Conservation (phyloP, 2,797 vertebrate genomes). For the Corythornis leucogaster region DNA sequence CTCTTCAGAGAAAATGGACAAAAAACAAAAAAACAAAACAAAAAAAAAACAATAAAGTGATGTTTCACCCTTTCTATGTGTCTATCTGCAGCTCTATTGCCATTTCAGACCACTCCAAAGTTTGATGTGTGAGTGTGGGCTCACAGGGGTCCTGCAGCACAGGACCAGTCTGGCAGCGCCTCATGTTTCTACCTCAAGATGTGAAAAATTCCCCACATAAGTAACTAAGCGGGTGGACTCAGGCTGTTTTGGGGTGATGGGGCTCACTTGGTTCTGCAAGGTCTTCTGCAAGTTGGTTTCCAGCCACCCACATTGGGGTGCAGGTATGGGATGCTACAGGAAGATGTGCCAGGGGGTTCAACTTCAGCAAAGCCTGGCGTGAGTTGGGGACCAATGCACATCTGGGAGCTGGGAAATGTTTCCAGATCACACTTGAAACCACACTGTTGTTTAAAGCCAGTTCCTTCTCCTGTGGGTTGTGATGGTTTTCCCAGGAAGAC, state of each 20-base stretch:
- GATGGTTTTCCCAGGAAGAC: background rate
- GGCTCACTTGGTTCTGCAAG: background rate
- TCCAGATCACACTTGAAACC: background rate
- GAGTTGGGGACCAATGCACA: fast-evolving
- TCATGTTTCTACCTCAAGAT: background rate
- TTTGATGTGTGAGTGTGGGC: fast-evolving
- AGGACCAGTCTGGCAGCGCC: background rate
- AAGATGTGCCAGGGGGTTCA: background rate
- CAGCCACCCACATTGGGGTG: fast-evolving
- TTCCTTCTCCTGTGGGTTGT: background rate
- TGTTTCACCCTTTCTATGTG: background rate
- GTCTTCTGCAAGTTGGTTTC: background rate
- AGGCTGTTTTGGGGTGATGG: background rate
- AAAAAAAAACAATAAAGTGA: background rate
- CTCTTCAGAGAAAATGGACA: background rate
- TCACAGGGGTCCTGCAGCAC: background rate
- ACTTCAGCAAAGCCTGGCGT: background rate
- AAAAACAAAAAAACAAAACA: background rate
- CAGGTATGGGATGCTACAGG: fast-evolving
- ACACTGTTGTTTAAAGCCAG: background rate
- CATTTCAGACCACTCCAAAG: background rate
- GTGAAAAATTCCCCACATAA: background rate
- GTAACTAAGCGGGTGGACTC: background rate
- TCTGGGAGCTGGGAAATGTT: background rate
- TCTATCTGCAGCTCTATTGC: background rate